phyloP scores from a whole-genome alignment of 92 coral and sea anemone species.

The Pocillopora meandrina region DNA sequence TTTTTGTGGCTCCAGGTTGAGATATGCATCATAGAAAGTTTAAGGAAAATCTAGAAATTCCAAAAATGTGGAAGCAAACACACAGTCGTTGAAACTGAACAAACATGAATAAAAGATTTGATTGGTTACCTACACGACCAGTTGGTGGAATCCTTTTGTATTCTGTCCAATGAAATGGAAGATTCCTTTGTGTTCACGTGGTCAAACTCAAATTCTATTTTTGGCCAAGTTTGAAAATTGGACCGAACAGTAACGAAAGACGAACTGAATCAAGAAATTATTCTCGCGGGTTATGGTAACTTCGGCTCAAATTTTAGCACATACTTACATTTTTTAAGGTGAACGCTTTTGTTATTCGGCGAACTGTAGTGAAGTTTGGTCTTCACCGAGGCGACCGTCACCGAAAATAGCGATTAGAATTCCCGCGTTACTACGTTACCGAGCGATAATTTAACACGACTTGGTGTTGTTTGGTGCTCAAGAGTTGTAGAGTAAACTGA shows the following conservation, averaged over 20 bases:
- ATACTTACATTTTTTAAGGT: neutral
- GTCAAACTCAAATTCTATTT: conserved; percentile 50
- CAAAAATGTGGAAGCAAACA: neutral
- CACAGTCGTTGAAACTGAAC: neutral
- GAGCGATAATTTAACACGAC: conserved; percentile 19
- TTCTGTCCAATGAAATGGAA: conserved; percentile 48
- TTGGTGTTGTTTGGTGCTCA: conserved; percentile 43
- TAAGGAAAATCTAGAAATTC: neutral
- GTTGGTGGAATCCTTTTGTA: conserved; percentile 22
- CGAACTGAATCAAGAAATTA: too few species aligned
- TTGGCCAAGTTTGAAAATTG: conserved; percentile 26
- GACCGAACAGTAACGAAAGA: too few species aligned
- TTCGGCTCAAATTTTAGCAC: too few species aligned
- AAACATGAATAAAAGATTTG: conserved; percentile 13
- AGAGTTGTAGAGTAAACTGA: conserved; percentile 12
- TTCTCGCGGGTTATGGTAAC: too few species aligned
- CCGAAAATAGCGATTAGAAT: conserved; percentile 49
- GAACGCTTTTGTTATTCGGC: neutral
- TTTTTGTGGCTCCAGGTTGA: neutral
- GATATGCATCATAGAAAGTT: too few species aligned
- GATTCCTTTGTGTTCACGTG: conserved; percentile 93
- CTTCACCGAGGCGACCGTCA: neutral
- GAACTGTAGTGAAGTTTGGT: neutral
- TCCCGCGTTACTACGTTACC: conserved; percentile 87
- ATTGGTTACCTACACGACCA: conserved; percentile 37